Evolutionary conservation across 2,888 invertebrate genomes (phyloP).

Genomic region (Caenorhabditis panamensis): DNA sequence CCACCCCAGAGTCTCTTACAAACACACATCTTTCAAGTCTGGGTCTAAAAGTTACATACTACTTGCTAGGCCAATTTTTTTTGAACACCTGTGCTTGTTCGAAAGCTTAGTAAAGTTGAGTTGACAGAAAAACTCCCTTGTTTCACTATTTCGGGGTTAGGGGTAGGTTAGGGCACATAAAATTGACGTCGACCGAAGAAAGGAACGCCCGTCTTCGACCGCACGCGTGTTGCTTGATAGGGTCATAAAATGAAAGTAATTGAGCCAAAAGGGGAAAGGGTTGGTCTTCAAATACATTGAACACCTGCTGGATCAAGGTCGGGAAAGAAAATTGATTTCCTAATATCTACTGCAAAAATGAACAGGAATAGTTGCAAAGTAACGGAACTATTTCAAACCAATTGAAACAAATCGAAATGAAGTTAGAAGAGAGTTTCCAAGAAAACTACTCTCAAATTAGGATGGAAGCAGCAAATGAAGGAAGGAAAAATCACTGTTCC

Average conservation of each 20-base stretch:
- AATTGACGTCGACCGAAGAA: constrained; percentile 8
- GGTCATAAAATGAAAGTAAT: constrained; percentile 45
- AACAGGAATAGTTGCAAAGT: neutral
- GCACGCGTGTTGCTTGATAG: constrained; percentile 47
- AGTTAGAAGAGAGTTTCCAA: too few relatives aligned
- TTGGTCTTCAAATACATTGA: constrained; percentile 15
- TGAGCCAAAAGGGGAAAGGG: constrained; percentile 35
- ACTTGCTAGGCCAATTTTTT: constrained; percentile 37
- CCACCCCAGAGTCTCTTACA: too few relatives aligned
- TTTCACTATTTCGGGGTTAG: too few relatives aligned
- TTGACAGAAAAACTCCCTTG: too few relatives aligned
- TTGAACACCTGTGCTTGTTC: constrained; percentile 50
- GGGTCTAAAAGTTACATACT: too few relatives aligned
- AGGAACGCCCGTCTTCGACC: constrained; percentile 1
- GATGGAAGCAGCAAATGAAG: neutral
- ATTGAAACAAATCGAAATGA: too few relatives aligned
- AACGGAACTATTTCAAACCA: too few relatives aligned
- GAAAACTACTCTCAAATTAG: too few relatives aligned
- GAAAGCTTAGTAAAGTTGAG: constrained; percentile 25
- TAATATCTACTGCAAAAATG: too few relatives aligned
- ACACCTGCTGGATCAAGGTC: constrained; percentile 54
- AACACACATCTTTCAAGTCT: constrained; percentile 19
- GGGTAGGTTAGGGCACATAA: constrained; percentile 1
- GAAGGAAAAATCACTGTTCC: constrained; percentile 44
- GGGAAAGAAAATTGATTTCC: constrained; percentile 31